These are phyloP conservation scores for Ataeniobius toweri DNA, from an alignment of 2,797 vertebrate genomes.

Conservation along the genomic window DNA sequence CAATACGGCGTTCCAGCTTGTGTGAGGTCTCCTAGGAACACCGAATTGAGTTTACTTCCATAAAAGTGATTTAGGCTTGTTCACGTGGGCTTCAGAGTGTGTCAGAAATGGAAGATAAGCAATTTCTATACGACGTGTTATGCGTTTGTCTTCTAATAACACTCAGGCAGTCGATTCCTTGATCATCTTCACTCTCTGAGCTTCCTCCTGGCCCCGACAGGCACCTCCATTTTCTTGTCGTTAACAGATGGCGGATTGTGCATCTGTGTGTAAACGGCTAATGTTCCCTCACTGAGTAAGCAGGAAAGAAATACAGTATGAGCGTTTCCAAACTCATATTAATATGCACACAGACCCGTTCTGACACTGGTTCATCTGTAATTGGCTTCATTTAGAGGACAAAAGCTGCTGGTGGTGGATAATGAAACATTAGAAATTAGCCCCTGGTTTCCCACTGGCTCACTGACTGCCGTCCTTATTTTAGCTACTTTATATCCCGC, in stretches of 20 bases:
- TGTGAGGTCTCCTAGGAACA: constrained; percentile 38
- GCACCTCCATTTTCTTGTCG: constrained; percentile 48
- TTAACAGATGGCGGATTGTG: constrained; percentile 51
- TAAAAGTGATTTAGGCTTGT: constrained; percentile 47
- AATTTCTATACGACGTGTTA: constrained; percentile 15
- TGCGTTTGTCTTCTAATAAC: constrained; percentile 39
- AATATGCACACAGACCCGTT: constrained; percentile 26
- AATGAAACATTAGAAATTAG: constrained; percentile 67
- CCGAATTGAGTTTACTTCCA: constrained; percentile 50
- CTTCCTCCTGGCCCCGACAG: constrained; percentile 39
- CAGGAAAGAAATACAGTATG: constrained; percentile 21
- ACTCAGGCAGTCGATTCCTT: constrained; percentile 54
- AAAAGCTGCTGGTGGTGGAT: constrained; percentile 61
- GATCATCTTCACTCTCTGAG: constrained; percentile 51
- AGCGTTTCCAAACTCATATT: constrained; percentile 26
- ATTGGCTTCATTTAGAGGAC: constrained; percentile 71
- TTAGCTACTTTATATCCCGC: constrained; percentile 54
- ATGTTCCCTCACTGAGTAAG: constrained; percentile 42
- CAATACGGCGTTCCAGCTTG: constrained; percentile 43
- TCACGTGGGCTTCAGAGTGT: constrained; percentile 21
- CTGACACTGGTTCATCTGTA: constrained; percentile 49
- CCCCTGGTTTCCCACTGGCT: constrained; percentile 52
- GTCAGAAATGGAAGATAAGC: constrained; percentile 30
- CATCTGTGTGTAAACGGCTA: constrained; percentile 41
- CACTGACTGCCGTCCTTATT: constrained; percentile 45